A percentile compares a stretch with the other conserved stretches of the same genome.
These are phyloP conservation scores for Cantharis flavilabris DNA, from an alignment of 2,888 invertebrate species.

Conservation along the genomic window DNA sequence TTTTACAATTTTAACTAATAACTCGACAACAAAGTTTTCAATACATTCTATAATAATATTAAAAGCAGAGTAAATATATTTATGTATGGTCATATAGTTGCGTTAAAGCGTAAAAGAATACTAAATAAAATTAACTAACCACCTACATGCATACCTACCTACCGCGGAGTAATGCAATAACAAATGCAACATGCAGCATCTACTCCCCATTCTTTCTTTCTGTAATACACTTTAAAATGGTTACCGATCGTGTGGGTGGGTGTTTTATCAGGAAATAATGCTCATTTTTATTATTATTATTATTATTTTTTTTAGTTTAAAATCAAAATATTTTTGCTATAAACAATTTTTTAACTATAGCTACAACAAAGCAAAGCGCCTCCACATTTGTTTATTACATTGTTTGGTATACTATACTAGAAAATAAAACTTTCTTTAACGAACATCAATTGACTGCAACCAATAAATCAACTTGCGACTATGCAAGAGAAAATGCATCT, in stretches of 20 bases:
- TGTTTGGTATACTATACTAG: background rate
- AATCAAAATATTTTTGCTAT: background rate
- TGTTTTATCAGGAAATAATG: background rate
- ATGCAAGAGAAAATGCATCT: background rate
- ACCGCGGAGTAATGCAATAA: constrained; percentile 26
- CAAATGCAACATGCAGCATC: constrained; percentile 22
- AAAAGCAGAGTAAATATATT: constrained; percentile 20
- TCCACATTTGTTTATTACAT: background rate
- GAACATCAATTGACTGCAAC: background rate
- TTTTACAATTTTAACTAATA: constrained; percentile 18
- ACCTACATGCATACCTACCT: constrained; percentile 26
- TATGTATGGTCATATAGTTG: constrained; percentile 26
- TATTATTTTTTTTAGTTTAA: background rate
- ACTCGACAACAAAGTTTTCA: constrained; percentile 16
- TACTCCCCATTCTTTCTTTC: background rate
- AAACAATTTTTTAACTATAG: background rate
- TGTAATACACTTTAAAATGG: background rate
- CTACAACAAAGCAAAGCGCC: background rate
- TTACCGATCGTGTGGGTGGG: background rate
- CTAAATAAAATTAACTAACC: constrained; percentile 31
- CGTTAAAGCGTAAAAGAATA: constrained; percentile 30
- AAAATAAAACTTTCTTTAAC: background rate
- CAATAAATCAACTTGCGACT: background rate
- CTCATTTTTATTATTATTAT: background rate
- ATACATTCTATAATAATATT: background rate